Conservation (phyloP, 2,797 vertebrate species). For the Monodelphis domestica region DNA sequence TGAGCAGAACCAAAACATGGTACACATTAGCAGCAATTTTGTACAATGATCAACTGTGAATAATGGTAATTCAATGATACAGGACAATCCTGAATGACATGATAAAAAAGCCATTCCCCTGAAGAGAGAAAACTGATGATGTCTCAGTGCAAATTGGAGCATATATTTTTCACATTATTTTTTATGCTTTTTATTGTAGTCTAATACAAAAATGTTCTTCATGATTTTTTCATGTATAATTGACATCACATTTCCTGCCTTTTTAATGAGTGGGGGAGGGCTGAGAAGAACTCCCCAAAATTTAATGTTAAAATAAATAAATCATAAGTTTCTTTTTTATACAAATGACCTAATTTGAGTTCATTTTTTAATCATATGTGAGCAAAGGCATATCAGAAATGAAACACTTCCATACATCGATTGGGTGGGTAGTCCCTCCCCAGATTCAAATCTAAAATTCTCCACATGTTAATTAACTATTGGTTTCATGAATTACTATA, state of each 20-base stretch:
- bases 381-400: not conserved
- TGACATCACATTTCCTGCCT: not conserved
- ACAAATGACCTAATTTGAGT: not conserved
- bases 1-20: not conserved
- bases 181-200: not conserved
- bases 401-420: not conserved
- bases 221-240: not conserved
- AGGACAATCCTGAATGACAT: not conserved
- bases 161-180: not conserved
- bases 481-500: not conserved
- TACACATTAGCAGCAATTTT: not conserved
- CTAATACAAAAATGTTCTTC: not conserved
- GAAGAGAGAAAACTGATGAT: not conserved
- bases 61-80: not conserved
- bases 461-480: not conserved
- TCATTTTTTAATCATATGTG: not conserved
- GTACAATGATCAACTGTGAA: not conserved
- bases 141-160: not conserved
- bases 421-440: not conserved
- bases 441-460: not conserved
- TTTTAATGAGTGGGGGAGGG: not conserved
- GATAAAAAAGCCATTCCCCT: not conserved
- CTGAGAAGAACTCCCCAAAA: no score
- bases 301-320: not conserved
- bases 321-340: not conserved